Evolutionary conservation across 1,140 invertebrate genomes (phyloP).

Genomic region (Philopotamus ludificatus): DNA sequence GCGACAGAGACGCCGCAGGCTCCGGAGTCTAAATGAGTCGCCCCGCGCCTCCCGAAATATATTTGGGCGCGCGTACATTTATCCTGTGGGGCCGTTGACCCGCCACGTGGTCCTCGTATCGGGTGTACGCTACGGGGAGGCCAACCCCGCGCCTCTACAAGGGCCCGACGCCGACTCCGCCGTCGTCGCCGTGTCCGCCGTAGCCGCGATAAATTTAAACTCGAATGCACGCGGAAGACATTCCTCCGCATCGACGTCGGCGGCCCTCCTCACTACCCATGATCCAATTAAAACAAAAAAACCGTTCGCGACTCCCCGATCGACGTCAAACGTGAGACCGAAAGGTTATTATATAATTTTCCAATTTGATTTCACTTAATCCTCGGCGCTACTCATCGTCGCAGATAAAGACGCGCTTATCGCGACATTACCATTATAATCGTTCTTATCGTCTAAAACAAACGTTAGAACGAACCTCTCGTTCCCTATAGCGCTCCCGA

Average conservation of each 20-base stretch:
- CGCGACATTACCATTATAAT: no score
- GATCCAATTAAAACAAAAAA: background rate
- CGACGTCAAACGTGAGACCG: background rate
- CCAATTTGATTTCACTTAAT: no score
- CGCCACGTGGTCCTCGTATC: slow-evolving; percentile 14
- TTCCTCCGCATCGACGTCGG: background rate
- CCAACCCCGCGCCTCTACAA: background rate
- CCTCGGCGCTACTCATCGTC: no score
- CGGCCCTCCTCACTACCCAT: background rate
- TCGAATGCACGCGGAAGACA: no score
- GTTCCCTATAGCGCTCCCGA: no score
- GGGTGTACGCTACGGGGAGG: background rate
- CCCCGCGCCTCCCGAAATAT: slow-evolving; percentile 9
- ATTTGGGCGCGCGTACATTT: background rate
- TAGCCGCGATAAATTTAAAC: no score
- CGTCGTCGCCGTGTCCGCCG: background rate
- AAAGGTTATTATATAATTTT: no score
- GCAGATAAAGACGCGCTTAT: no score
- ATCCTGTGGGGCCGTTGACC: slow-evolving; percentile 16
- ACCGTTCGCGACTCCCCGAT: background rate
- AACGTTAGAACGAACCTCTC: no score
- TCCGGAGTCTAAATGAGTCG: background rate
- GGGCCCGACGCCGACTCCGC: background rate
- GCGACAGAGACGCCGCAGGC: background rate
- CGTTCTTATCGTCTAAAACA: no score